Evolutionary conservation across 2,888 invertebrate species (phyloP).

Genomic region (Drosophila aldrichi): DNA sequence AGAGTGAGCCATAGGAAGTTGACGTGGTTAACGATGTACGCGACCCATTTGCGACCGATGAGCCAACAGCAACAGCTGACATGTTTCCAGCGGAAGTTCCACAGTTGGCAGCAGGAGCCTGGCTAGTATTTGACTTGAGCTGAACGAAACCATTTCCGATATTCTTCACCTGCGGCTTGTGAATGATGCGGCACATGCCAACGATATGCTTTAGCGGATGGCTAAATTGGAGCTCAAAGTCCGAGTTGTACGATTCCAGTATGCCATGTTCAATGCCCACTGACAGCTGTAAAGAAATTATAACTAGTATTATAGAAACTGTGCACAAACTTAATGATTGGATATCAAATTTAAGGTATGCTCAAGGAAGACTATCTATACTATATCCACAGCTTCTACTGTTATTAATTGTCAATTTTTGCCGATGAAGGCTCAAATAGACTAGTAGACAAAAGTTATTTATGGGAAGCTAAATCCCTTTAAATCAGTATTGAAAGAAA

Average conservation of each 20-base stretch:
- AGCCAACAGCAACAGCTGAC: conserved; percentile 27
- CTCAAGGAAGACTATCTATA: not conserved
- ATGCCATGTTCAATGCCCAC: conserved; percentile 90
- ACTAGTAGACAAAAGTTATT: too few species aligned
- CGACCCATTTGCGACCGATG: conserved; percentile 59
- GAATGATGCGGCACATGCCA: conserved; percentile 85
- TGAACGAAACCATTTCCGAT: conserved; percentile 83
- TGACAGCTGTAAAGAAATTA: conserved; percentile 87
- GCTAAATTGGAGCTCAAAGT: conserved; percentile 89
- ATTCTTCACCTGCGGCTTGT: conserved; percentile 81
- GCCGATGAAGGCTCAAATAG: too few species aligned
- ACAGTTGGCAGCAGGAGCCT: conserved; percentile 17
- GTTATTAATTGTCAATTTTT: too few species aligned
- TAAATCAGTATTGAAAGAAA: too few species aligned
- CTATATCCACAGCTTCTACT: too few species aligned
- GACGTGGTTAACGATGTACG: conserved; percentile 80
- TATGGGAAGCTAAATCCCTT: too few species aligned
- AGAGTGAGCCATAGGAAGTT: conserved; percentile 82
- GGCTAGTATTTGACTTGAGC: conserved; percentile 68
- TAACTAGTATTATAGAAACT: conserved; percentile 1
- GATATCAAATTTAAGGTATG: not conserved
- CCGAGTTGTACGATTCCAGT: conserved; percentile 89
- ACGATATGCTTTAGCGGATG: conserved; percentile 88
- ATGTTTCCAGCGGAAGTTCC: conserved; percentile 7
- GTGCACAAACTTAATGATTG: not conserved